These are phyloP conservation scores for Sebastes melanostomus DNA, from an alignment of 2,797 vertebrate species.

Conservation along the genomic window DNA sequence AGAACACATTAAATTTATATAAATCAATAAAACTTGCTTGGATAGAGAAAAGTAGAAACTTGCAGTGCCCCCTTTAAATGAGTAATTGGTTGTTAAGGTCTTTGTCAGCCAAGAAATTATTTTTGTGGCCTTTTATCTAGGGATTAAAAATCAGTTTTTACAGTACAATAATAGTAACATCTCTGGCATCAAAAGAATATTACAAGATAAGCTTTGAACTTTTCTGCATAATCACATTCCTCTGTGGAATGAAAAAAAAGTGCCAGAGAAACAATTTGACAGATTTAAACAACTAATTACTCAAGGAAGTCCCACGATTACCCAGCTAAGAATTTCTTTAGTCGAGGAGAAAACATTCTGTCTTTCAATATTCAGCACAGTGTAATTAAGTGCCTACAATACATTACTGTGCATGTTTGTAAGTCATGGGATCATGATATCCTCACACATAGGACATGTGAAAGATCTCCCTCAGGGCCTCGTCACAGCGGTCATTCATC, in stretches of 20 bases:
- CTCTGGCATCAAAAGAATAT: background rate
- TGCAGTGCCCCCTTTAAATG: background rate
- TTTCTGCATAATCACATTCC: background rate
- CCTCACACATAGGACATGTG: conserved; percentile 98
- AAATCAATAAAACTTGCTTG: background rate
- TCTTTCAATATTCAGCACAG: background rate
- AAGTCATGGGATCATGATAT: background rate
- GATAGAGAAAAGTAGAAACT: background rate
- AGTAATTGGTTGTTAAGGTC: background rate
- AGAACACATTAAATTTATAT: background rate
- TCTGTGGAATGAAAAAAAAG: background rate
- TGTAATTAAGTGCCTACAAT: background rate
- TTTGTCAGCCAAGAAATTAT: background rate
- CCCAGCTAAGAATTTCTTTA: background rate
- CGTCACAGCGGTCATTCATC: conserved; percentile 97
- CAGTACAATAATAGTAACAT: background rate
- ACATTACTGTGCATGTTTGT: conserved; percentile 6
- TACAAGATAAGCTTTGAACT: background rate
- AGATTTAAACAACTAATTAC: background rate
- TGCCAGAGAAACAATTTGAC: background rate
- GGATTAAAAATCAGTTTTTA: background rate
- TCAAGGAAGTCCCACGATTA: background rate
- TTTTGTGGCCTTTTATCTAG: background rate
- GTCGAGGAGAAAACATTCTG: background rate
- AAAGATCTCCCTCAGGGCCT: conserved; percentile 96